Conservation (phyloP, 2,113 vertebrate species). For the cat (Felis catus) region F.catus_Fca126_mat1.0 CM031424.1:29355001-29355500, state of each 20-base stretch:
- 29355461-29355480: conserved; percentile 45
- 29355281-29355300: background rate
- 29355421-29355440: conserved; percentile 2
- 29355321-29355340: background rate
- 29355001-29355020: conserved; percentile 1
- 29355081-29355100: conserved; percentile 5
- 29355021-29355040: background rate
- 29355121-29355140: background rate
- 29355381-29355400: background rate
- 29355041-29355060: conserved; percentile 16
- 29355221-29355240: conserved; percentile 11
- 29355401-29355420: conserved; percentile 37
- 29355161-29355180: background rate
- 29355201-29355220: background rate
- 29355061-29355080: background rate
- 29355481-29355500: conserved; percentile 30
- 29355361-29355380: background rate
- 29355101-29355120: background rate
- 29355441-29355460: background rate
- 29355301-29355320: background rate
- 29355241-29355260: background rate
- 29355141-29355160: background rate
- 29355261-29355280: background rate
- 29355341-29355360: conserved; percentile 20
- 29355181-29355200: background rate